These are phyloP conservation scores for Diplosoma virens DNA, from an alignment of 23 tunicate genomes.

Conservation along the genomic window DNA sequence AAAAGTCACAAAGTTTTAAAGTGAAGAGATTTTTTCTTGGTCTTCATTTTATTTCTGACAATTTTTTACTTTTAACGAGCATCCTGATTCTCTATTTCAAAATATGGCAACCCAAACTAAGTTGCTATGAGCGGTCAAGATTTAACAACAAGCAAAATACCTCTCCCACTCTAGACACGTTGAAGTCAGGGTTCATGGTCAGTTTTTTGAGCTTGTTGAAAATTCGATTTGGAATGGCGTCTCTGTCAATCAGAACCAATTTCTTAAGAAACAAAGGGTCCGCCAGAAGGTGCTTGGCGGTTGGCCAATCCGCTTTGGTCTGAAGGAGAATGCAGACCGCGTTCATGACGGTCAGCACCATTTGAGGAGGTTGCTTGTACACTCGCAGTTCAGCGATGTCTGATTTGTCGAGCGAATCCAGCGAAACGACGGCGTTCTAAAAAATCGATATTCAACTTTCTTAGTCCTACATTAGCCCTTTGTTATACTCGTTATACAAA, in stretches of 20 bases:
- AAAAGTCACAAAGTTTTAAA: no score
- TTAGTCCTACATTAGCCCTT: no score
- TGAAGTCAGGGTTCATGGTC: slow-evolving; percentile 70
- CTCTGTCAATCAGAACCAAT: slow-evolving; percentile 75
- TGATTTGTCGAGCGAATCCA: slow-evolving; percentile 88
- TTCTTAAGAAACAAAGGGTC: slow-evolving; percentile 75
- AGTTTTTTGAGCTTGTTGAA: slow-evolving; percentile 66
- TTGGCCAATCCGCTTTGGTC: slow-evolving; percentile 62
- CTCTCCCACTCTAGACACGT: slow-evolving; percentile 63
- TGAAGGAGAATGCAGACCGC: slow-evolving; percentile 84
- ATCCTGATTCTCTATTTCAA: no score
- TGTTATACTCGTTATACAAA: no score
- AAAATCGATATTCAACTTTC: no score
- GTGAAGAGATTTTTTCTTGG: background rate
- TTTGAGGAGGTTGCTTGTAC: slow-evolving; percentile 78
- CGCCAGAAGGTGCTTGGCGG: slow-evolving; percentile 66
- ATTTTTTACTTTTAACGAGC: no score
- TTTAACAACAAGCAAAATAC: no score
- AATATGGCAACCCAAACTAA: no score
- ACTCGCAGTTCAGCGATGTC: slow-evolving; percentile 84
- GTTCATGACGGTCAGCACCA: slow-evolving; percentile 86
- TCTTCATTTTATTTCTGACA: no score
- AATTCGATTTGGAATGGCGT: slow-evolving; percentile 64
- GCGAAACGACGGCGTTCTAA: slow-evolving; percentile 77
- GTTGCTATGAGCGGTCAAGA: no score